phyloP scores from a whole-genome alignment of 2,888 invertebrate species.

The Parelbella ahira region DNA sequence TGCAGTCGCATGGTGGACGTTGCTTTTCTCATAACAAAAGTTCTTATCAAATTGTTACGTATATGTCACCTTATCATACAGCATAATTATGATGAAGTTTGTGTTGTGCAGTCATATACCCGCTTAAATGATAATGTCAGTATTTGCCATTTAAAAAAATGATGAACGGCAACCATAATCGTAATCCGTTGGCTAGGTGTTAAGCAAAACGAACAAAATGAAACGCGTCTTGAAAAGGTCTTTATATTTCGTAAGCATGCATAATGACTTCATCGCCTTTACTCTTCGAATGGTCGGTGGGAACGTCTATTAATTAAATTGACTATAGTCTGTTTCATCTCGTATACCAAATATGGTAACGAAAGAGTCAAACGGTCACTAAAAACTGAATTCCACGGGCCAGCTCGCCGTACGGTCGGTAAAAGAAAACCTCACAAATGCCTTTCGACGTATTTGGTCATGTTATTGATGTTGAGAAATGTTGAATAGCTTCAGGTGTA shows the following conservation, averaged over 20 bases:
- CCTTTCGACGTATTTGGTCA: slow-evolving; percentile 45
- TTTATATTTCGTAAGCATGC: slow-evolving; percentile 55
- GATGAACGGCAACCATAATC: slow-evolving; percentile 31
- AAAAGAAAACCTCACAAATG: slow-evolving; percentile 51
- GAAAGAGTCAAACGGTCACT: slow-evolving; percentile 47
- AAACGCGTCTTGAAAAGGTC: slow-evolving; percentile 30
- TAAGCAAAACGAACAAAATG: slow-evolving; percentile 35
- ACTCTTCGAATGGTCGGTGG: slow-evolving; percentile 40
- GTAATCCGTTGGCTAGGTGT: slow-evolving; percentile 35
- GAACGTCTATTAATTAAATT: slow-evolving; percentile 61
- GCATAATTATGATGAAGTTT: slow-evolving; percentile 7
- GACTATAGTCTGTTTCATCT: slow-evolving; percentile 50
- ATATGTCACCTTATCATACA: slow-evolving; percentile 1
- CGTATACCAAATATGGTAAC: slow-evolving; percentile 51
- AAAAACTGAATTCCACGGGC: slow-evolving; percentile 59
- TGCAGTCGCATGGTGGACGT: slow-evolving; percentile 29
- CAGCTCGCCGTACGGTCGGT: slow-evolving; percentile 46
- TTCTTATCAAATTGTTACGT: slow-evolving; percentile 1
- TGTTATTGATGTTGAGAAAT: slow-evolving; percentile 51
- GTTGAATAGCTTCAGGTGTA: slow-evolving; percentile 44
- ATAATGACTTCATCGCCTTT: slow-evolving; percentile 62
- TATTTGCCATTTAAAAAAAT: slow-evolving; percentile 29
- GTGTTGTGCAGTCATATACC: slow-evolving; percentile 1
- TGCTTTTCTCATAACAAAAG: slow-evolving; percentile 12
- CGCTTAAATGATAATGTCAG: slow-evolving; percentile 19